Evolutionary conservation across 2,797 vertebrate genomes (phyloP), one percentile per base, ranked within the genome.

Genomic region (Etheostoma nigrum): DNA sequence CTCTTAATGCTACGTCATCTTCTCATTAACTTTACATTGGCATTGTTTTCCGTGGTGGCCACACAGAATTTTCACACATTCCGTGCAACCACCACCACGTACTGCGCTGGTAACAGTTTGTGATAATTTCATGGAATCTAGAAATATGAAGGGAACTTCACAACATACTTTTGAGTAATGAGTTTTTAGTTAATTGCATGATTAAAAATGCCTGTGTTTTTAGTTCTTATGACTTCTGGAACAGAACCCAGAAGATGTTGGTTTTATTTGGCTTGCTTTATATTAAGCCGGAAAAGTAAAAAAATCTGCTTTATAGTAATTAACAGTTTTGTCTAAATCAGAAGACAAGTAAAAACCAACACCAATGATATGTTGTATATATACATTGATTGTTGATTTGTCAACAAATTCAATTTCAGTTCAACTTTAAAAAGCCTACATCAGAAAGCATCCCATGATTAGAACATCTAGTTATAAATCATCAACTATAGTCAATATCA

Each of bases 401-500:
- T 48, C 21, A 42, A 48, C 12, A 16, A 16, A 15, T 76, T 61
- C 19, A 6, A 67, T 71, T 77, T 47, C 1, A 6, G 7, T 23
- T 60, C 27, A 30, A 12, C 23, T 15, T 45, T 16, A 7, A 44
- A 81, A 18, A 55, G 10, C 25, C 33, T 27, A 18, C 3, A 57
- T 67, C 6, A 65, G 19, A 55, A 54, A 52, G 54, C 61, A 40
- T 51, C 2, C 9, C 9, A n/a, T 57, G 59, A 74, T 47, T 15
- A 47, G 18, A 83, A 49, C 42, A 65, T 54, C 42, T 18, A 33
- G 53, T 42, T 61, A 74, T 64, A 78, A 77, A 66, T 57, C 27
- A 69, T 64, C 55, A 54, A 9, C 74, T 58, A 5, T 0, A 19
- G 80, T 82, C 79, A 87, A 80, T 79, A 81, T 86, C 54, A 84